Evolutionary conservation across 2,113 vertebrate genomes (phyloP), one percentile per base, ranked within the genome.

Genomic region (Microcebus lehilahytsara): DNA sequence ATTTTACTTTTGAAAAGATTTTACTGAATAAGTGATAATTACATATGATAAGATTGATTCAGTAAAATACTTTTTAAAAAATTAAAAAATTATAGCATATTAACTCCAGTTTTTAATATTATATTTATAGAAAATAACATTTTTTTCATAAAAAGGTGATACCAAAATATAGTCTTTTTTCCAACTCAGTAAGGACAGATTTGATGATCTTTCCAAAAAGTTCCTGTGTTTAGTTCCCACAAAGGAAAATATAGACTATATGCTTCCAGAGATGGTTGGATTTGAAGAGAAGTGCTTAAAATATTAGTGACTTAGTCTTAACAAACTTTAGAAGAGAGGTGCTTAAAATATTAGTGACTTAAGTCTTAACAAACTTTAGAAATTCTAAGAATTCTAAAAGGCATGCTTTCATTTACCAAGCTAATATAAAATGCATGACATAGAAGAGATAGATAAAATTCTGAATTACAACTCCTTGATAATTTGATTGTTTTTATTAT

Each of bases 391-490:
- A 85, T 90, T 84, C 91, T 89, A 71, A 96, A 96, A 96, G 37
- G 20, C 22, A 66, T 84, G n/a, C n/a, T 96, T 90, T 85, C 74
- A 86, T 46, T 95, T 86, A 85, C 30, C 75, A 96, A 85, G 69
- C 10, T 95, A 95, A 88, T n/a, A 92, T 53, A 77, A 96, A 97
- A 74, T 64, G 51, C 92, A 16, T 66, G 92, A 90, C 32, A 95
- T 11, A 71, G 19, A 81, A 88, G 62, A 74, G 27, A 96, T 7
- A 85, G 32, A 71, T 90, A 85, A 94, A 95, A 96, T 89, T 22
- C 37, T 96, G 62, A 86, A 93, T 93, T 83, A 60, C 62, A 94
- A 85, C 27, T 79, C 51, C 49, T 71, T 81, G n/a, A 78, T 94
- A 83, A 75, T 79, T 86, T 79, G 7, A 60, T 71, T 93, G 1